These are phyloP conservation scores for Mimumesa dahlbomi DNA, from an alignment of 2,888 invertebrate species.

Conservation along the genomic window DNA sequence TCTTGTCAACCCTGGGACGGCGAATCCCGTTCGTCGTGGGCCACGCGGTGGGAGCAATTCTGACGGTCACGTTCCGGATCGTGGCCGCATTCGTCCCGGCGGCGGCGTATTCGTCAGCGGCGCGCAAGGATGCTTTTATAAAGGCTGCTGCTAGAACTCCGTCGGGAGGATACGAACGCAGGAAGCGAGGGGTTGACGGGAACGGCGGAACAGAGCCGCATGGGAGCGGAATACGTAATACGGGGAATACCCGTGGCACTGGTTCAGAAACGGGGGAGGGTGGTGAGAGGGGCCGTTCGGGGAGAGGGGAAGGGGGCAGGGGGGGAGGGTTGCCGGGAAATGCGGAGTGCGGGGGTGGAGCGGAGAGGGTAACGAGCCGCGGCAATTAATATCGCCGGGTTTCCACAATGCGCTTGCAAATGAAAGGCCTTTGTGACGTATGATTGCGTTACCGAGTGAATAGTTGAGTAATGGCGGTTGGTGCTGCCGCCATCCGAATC, in stretches of 20 bases:
- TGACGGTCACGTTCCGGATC: not conserved
- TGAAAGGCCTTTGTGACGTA: constrained; percentile 81
- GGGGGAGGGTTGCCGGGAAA: constrained; percentile 33
- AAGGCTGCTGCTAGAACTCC: constrained; percentile 39
- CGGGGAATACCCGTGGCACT: constrained; percentile 66
- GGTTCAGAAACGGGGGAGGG: constrained; percentile 35
- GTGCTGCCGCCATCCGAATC: constrained; percentile 73
- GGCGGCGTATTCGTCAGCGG: constrained; percentile 6
- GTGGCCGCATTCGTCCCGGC: not conserved
- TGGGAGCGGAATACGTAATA: constrained; percentile 79
- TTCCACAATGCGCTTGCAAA: constrained; percentile 81
- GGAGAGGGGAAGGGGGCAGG: constrained; percentile 50
- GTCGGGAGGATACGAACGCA: constrained; percentile 55
- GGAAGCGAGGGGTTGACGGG: constrained; percentile 67
- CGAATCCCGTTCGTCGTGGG: too few relatives aligned
- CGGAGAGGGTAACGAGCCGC: constrained; percentile 78
- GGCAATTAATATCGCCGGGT: constrained; percentile 80
- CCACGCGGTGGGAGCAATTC: too few relatives aligned
- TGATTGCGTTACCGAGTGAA: constrained; percentile 81
- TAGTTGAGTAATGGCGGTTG: constrained; percentile 80
- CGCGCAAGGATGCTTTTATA: constrained; percentile 47
- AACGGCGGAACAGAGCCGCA: constrained; percentile 71
- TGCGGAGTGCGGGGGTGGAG: not conserved
- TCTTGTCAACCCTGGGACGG: too few relatives aligned
- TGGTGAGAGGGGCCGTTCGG: constrained; percentile 40